Evolutionary conservation across 2,797 vertebrate genomes (phyloP).

Genomic region (Pristis pectinata): DNA sequence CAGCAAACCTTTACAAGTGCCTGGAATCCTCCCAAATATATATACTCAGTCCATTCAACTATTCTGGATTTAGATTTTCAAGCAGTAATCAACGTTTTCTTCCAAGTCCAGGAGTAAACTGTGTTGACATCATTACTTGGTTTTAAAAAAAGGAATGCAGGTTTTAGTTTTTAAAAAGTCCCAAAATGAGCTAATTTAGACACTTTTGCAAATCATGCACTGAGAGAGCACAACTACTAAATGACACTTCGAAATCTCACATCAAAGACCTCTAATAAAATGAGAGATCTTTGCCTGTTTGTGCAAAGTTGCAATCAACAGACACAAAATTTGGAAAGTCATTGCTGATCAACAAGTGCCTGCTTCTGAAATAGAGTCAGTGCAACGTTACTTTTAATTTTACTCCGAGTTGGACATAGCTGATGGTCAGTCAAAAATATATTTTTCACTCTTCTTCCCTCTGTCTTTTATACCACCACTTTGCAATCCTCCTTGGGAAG

Average conservation of each 20-base stretch:
- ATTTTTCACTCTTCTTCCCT: no score
- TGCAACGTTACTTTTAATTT: background rate
- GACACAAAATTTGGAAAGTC: background rate
- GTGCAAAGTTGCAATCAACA: background rate
- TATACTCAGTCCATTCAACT: background rate
- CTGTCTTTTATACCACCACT: background rate
- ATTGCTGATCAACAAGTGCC: background rate
- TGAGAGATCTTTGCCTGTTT: background rate
- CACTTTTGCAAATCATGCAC: no score
- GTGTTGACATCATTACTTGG: no score
- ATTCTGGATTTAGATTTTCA: no score
- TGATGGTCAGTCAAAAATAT: background rate
- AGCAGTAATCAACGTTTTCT: no score
- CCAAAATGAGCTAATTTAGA: no score
- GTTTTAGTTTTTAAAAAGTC: no score
- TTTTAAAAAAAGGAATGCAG: no score
- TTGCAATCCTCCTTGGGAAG: no score
- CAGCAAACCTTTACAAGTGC: background rate
- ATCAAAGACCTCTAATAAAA: background rate
- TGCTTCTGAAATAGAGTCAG: background rate
- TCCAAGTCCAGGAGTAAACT: no score
- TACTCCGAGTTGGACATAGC: background rate
- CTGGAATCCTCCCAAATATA: background rate
- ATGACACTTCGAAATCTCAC: background rate
- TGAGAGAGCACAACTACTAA: no score